A percentile compares a stretch with the other conserved stretches of the same genome.
Evolutionary conservation across 2,113 vertebrate genomes (phyloP).

Genomic region (Mus spicilegus): DNA sequence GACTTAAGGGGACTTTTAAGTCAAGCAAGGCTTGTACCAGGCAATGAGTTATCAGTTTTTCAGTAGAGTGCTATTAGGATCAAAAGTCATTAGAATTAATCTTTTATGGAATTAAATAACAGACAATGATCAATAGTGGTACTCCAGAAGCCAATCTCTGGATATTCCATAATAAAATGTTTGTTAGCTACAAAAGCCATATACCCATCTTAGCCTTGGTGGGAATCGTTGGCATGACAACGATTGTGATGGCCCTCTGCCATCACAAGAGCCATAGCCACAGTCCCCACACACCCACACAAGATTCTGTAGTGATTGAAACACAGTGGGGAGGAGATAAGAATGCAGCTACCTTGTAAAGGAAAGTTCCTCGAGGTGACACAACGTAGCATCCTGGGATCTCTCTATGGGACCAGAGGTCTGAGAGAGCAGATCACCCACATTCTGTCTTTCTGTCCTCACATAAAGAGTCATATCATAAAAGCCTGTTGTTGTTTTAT

Average conservation of each 20-base stretch:
- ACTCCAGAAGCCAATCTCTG: background rate
- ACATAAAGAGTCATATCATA: background rate
- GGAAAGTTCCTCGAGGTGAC: background rate
- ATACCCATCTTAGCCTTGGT: too few species aligned
- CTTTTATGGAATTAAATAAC: background rate
- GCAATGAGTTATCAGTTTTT: background rate
- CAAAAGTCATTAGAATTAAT: background rate
- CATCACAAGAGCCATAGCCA: background rate
- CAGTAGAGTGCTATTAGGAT: background rate
- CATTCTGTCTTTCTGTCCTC: background rate
- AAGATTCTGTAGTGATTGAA: background rate
- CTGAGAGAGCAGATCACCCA: background rate
- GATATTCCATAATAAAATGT: background rate
- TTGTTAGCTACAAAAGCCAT: background rate
- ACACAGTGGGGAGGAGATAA: background rate
- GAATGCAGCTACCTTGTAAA: background rate
- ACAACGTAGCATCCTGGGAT: accelerated
- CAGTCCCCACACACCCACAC: background rate
- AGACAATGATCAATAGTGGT: background rate
- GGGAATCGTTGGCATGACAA: background rate
- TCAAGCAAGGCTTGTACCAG: background rate
- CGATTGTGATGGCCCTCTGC: background rate
- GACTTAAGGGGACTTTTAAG: background rate
- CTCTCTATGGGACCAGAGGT: background rate
- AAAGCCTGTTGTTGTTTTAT: background rate